These are phyloP conservation scores for Heliconius melpomene DNA, from an alignment of 1,140 invertebrate species.

Conservation along the genomic window DNA sequence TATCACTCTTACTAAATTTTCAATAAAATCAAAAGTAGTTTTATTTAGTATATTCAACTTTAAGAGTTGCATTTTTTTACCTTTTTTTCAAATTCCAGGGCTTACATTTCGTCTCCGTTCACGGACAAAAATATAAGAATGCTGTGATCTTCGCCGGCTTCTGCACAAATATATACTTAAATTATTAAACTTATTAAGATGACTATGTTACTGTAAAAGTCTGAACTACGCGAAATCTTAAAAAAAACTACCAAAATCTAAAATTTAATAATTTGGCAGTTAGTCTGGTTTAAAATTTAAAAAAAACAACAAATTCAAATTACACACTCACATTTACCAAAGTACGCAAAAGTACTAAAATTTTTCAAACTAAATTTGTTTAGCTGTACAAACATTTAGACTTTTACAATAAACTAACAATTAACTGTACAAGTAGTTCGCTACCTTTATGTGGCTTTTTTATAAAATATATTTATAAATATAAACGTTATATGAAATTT, in stretches of 20 bases:
- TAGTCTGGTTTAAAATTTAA: too few relatives aligned
- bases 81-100: constrained; percentile 70
- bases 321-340: too few relatives aligned
- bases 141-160: constrained; percentile 75
- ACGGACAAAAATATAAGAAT: constrained; percentile 83
- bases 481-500: constrained; percentile 48
- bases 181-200: constrained; percentile 58
- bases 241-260: too few relatives aligned
- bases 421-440: constrained; percentile 40
- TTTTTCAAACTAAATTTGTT: not conserved
- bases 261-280: too few relatives aligned
- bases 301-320: too few relatives aligned
- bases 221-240: not conserved
- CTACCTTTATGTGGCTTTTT: constrained; percentile 69
- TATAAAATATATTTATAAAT: constrained; percentile 70
- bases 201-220: not conserved
- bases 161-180: constrained; percentile 68
- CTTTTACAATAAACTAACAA: constrained; percentile 54
- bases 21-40: not conserved
- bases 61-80: constrained; percentile 27
- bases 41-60: not conserved
- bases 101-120: constrained; percentile 83
- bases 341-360: too few relatives aligned
- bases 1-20: not conserved
- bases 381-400: not conserved